Percentiles rank a stretch among this genome's conserved stretches.
These are phyloP conservation scores for Drosophila trichaetosa DNA, from an alignment of 2,888 invertebrate species.

Conservation along the genomic window DNA sequence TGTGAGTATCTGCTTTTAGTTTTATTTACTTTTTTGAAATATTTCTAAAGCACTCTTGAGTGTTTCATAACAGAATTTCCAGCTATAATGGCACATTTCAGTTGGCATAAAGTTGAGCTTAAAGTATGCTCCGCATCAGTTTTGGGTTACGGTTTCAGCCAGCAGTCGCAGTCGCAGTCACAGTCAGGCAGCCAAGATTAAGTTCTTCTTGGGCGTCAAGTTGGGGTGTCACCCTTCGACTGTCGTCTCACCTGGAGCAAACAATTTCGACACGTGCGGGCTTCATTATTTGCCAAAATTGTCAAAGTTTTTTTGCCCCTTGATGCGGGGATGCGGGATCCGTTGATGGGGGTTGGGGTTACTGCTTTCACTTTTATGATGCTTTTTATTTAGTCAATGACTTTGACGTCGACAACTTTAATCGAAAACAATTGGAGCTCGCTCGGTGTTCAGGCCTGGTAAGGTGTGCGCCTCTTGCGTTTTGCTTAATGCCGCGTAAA, in stretches of 20 bases:
- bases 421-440: slow-evolving; percentile 70
- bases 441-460: slow-evolving; percentile 24
- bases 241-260: slow-evolving; percentile 56
- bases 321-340: slow-evolving; percentile 37
- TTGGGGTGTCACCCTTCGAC: slow-evolving; percentile 42
- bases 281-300: slow-evolving; percentile 78
- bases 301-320: slow-evolving; percentile 69
- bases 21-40: slow-evolving; percentile 3
- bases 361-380: slow-evolving; percentile 64
- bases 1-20: background rate
- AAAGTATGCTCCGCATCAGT: slow-evolving; percentile 17
- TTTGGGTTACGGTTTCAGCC: slow-evolving; percentile 10
- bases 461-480: slow-evolving; percentile 71
- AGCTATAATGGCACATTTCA: background rate
- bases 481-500: slow-evolving; percentile 78
- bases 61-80: slow-evolving; percentile 17
- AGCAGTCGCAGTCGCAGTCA: slow-evolving; percentile 25
- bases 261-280: slow-evolving; percentile 72
- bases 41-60: slow-evolving; percentile 4
- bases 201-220: slow-evolving; percentile 23
- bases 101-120: slow-evolving; percentile 24
- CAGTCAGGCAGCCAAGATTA: slow-evolving; percentile 21
- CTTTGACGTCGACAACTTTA: slow-evolving; percentile 78
- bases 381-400: slow-evolving; percentile 78
- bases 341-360: background rate